A percentile compares a stretch with the other conserved stretches of the same genome.
Evolutionary conservation across 2,888 invertebrate species (phyloP).

Genomic region (Tyria jacobaeae): DNA sequence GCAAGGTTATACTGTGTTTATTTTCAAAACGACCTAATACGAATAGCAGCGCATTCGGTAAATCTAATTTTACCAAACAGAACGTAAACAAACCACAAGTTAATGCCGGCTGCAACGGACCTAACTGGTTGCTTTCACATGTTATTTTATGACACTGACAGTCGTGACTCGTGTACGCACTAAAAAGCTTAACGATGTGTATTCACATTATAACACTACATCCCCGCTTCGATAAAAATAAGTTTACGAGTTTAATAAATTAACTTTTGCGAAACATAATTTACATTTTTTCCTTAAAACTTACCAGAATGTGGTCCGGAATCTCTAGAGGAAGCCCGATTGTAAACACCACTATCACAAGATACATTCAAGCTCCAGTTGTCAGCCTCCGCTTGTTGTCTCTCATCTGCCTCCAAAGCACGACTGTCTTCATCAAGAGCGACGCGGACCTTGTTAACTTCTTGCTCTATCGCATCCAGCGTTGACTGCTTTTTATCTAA

Average conservation of each 20-base stretch:
- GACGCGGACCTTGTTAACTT: slow-evolving; percentile 82
- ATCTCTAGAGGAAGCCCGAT: slow-evolving; percentile 85
- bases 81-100: slow-evolving; percentile 83
- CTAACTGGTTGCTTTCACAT: slow-evolving; percentile 66
- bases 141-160: slow-evolving; percentile 69
- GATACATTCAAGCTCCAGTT: slow-evolving; percentile 86
- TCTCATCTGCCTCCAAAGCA: slow-evolving; percentile 81
- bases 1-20: slow-evolving; percentile 82
- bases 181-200: slow-evolving; percentile 71
- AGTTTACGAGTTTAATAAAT: slow-evolving; percentile 66
- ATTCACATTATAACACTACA: slow-evolving; percentile 59
- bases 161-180: slow-evolving; percentile 63
- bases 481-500: slow-evolving; percentile 74
- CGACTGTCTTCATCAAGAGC: slow-evolving; percentile 82
- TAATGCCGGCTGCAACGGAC: slow-evolving; percentile 64
- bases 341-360: slow-evolving; percentile 87
- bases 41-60: slow-evolving; percentile 76
- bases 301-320: slow-evolving; percentile 85
- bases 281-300: slow-evolving; percentile 38
- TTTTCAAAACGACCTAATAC: slow-evolving; percentile 84
- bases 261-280: slow-evolving; percentile 41
- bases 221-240: slow-evolving; percentile 70
- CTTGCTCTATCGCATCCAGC: slow-evolving; percentile 81
- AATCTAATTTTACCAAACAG: slow-evolving; percentile 81
- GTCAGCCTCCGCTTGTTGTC: slow-evolving; percentile 79